phyloP scores from a whole-genome alignment of 2,113 vertebrate species.

The Oryzias woworae region DNA sequence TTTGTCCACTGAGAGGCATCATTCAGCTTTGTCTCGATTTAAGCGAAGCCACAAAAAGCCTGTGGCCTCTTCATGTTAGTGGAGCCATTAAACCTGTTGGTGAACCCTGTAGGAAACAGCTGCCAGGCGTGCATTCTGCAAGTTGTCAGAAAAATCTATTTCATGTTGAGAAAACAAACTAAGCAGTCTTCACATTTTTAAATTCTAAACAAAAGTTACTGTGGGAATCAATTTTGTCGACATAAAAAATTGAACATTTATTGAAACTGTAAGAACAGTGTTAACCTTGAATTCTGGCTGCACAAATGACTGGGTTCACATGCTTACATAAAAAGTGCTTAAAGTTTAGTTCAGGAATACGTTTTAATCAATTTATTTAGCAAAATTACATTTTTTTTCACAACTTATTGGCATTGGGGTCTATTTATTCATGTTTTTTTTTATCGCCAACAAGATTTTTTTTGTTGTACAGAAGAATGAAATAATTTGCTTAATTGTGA shows the following conservation, averaged over 20 bases:
- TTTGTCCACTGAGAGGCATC: constrained; percentile 66
- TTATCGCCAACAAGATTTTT: too few species aligned
- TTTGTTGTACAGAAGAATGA: too few species aligned
- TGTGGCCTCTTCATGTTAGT: background rate
- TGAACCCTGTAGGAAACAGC: constrained; percentile 49
- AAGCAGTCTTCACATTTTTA: too few species aligned
- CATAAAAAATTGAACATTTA: constrained; percentile 1
- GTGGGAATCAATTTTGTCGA: too few species aligned
- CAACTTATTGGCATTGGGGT: background rate
- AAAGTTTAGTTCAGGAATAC: background rate
- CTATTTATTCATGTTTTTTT: background rate
- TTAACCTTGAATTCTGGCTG: background rate
- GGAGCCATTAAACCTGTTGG: constrained; percentile 27
- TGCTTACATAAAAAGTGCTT: background rate
- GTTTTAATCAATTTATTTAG: background rate
- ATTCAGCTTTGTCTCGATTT: constrained; percentile 20
- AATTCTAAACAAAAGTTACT: too few species aligned
- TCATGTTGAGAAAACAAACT: too few species aligned
- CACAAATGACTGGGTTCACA: background rate
- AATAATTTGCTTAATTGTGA: too few species aligned
- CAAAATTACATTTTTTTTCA: background rate
- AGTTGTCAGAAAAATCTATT: background rate
- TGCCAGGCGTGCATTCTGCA: constrained; percentile 50
- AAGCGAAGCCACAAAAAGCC: constrained; percentile 6
- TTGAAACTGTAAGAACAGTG: background rate